A percentile compares a stretch with the other conserved stretches of the same genome.
Conservation (phyloP, 2,888 invertebrate species). For the Selenia dentaria region DNA sequence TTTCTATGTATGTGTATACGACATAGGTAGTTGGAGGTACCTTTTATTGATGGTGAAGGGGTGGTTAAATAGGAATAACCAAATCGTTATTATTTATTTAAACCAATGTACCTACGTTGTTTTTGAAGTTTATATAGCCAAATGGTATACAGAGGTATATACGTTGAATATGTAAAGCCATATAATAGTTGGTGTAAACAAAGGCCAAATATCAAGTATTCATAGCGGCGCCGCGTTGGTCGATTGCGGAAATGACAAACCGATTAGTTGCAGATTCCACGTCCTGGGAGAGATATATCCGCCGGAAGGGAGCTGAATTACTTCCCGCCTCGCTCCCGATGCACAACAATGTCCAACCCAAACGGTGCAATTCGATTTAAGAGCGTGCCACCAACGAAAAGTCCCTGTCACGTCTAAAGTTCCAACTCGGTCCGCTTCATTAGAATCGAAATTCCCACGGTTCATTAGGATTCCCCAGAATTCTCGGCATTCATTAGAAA, state of each 20-base stretch:
- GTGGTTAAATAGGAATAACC: no score
- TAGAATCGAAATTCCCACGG: conserved; percentile 80
- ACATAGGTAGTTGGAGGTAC: not conserved
- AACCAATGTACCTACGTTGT: no score
- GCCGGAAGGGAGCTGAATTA: conserved; percentile 72
- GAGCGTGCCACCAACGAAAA: conserved; percentile 51
- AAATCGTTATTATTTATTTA: no score
- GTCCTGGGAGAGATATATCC: conserved; percentile 74
- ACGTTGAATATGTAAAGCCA: no score
- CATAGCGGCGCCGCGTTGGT: conserved; percentile 61
- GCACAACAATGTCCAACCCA: conserved; percentile 66
- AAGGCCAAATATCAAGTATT: conserved; percentile 63
- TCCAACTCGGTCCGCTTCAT: conserved; percentile 63
- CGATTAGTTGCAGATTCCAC: conserved; percentile 76
- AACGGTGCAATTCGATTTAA: conserved; percentile 64
- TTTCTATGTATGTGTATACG: not conserved
- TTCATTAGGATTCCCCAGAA: conserved; percentile 78
- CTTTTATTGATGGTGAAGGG: not conserved
- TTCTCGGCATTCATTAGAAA: conserved; percentile 79
- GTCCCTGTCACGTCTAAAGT: conserved; percentile 44
- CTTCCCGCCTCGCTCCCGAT: conserved; percentile 65
- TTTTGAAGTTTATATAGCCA: no score
- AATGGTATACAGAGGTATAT: no score
- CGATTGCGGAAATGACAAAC: conserved; percentile 79
- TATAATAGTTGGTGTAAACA: conserved; percentile 48